Conservation (phyloP, 2,797 vertebrate species). For the Enteromius treurensis region DNA sequence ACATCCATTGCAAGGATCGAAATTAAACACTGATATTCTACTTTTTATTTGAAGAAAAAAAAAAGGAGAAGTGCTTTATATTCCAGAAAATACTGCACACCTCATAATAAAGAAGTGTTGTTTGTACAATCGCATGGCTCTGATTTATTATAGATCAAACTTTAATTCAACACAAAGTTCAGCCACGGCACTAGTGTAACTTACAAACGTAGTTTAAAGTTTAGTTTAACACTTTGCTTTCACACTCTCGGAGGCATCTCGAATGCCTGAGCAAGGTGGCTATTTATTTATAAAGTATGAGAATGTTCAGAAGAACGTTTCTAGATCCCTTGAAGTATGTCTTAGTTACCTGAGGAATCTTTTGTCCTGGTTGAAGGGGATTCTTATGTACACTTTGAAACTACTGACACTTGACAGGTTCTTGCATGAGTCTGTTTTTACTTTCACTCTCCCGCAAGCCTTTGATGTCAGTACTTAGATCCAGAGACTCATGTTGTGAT, state of each 20-base stretch:
- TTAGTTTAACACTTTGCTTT: not conserved
- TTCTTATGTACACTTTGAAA: constrained; percentile 38
- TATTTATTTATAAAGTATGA: constrained; percentile 18
- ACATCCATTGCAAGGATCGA: not conserved
- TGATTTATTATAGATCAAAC: not conserved
- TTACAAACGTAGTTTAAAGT: constrained; percentile 13
- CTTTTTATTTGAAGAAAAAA: not conserved
- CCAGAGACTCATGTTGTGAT: constrained; percentile 1
- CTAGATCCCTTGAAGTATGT: constrained; percentile 14
- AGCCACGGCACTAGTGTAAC: constrained; percentile 1
- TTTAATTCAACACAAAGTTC: not conserved
- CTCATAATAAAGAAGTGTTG: not conserved
- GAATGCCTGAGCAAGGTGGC: not conserved
- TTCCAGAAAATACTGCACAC: not conserved
- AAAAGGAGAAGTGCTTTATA: not conserved
- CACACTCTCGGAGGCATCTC: not conserved
- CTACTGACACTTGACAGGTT: constrained; percentile 63
- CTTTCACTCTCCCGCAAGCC: constrained; percentile 63
- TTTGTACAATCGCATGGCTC: not conserved
- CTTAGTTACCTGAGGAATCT: constrained; percentile 22
- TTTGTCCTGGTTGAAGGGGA: constrained; percentile 28
- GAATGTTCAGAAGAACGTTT: constrained; percentile 16
- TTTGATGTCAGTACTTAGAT: constrained; percentile 16
- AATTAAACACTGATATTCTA: no score
- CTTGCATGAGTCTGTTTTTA: constrained; percentile 68